These are phyloP conservation scores for Amniataba percoides DNA, from an alignment of 2,797 vertebrate genomes.

Conservation along the genomic window DNA sequence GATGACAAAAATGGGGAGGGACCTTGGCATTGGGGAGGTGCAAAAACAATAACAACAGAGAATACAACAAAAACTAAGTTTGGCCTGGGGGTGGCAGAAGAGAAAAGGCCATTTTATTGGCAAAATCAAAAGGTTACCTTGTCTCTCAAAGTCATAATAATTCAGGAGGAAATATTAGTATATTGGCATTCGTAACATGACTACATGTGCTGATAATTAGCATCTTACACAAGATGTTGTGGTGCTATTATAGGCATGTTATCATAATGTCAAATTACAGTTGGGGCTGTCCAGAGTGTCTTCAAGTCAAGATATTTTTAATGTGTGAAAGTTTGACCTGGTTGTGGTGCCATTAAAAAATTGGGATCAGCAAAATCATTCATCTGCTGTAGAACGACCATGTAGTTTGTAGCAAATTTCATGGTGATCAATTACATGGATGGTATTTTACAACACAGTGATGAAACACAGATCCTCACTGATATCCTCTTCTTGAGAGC, in stretches of 20 bases:
- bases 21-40: neutral
- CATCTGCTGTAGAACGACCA: neutral
- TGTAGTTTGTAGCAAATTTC: neutral
- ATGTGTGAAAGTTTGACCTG: neutral
- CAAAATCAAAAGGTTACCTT: neutral
- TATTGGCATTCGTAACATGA: neutral
- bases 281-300: no score
- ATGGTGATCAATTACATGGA: neutral
- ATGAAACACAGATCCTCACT: neutral
- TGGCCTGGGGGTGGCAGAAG: neutral
- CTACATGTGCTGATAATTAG: no score
- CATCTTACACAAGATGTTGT: no score
- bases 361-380: neutral
- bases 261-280: neutral
- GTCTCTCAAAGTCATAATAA: no score
- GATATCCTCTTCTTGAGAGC: neutral
- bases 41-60: no score
- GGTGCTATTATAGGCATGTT: neutral
- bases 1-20: conserved; percentile 1
- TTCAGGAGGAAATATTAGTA: neutral
- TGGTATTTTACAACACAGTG: neutral
- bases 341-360: neutral
- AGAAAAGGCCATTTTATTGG: no score
- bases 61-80: neutral
- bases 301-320: neutral